Conservation (phyloP, 1,140 invertebrate genomes). For the Leptoteleia sp. region DNA sequence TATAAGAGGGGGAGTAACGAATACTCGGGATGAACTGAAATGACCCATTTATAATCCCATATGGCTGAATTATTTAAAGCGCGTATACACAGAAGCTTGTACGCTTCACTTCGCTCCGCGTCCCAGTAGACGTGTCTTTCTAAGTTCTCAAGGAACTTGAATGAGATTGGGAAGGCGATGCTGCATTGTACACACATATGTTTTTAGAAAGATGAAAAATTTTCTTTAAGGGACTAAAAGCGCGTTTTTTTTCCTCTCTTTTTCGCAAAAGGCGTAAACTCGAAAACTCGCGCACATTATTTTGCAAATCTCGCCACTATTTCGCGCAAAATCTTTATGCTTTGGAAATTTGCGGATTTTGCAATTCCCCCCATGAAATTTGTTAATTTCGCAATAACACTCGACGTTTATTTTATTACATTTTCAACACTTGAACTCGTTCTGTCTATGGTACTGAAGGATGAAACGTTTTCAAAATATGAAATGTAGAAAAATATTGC, state of each 20-base stretch:
- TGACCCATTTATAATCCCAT: conserved; percentile 61
- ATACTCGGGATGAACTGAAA: conserved; percentile 21
- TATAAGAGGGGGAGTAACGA: conserved; percentile 17
- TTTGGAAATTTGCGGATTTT: too few species aligned
- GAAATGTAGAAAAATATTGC: too few species aligned
- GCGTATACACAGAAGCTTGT: conserved; percentile 40
- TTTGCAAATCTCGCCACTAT: conserved; percentile 13
- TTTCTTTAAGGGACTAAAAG: conserved; percentile 10
- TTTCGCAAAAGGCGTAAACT: conserved; percentile 4
- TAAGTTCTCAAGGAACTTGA: conserved; percentile 49
- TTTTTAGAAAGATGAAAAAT: conserved; percentile 39
- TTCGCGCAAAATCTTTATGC: too few species aligned
- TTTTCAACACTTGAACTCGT: too few species aligned
- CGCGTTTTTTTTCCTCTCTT: too few species aligned
- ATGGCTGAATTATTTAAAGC: conserved; percentile 56
- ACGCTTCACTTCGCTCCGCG: conserved; percentile 34
- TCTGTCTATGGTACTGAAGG: too few species aligned
- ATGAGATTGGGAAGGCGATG: conserved; percentile 51
- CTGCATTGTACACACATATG: conserved; percentile 32
- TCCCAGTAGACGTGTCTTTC: conserved; percentile 56
- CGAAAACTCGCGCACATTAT: conserved; percentile 3
- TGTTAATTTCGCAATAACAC: too few species aligned
- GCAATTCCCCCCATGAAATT: too few species aligned
- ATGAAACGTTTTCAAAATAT: too few species aligned
- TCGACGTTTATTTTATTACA: too few species aligned